Percentiles rank a stretch among this genome's conserved stretches.
phyloP scores from a whole-genome alignment of 2,888 invertebrate genomes.

The Sisyra terminalis region DNA sequence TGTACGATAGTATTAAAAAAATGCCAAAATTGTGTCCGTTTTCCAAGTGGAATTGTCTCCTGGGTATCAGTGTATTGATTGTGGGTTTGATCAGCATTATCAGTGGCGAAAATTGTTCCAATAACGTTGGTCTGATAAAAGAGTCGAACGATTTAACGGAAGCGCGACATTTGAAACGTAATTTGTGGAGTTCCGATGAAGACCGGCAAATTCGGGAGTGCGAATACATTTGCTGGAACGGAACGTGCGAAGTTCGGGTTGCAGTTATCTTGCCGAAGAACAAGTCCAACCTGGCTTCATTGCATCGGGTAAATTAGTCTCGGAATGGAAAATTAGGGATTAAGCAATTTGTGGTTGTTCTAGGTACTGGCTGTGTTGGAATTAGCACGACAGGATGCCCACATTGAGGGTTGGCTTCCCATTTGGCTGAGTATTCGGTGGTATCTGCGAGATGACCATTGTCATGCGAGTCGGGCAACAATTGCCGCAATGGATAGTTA shows the following conservation, averaged over 20 bases:
- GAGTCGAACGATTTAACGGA: too few relatives aligned
- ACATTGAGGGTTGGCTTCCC: constrained; percentile 35
- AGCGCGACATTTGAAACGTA: too few relatives aligned
- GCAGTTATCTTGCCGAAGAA: constrained; percentile 48
- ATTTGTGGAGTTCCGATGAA: constrained; percentile 14
- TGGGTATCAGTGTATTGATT: too few relatives aligned
- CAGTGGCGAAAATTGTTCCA: too few relatives aligned
- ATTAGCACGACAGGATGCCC: constrained; percentile 39
- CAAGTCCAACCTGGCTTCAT: constrained; percentile 16
- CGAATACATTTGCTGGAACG: constrained; percentile 32
- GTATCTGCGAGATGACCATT: constrained; percentile 50
- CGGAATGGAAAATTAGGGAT: too few relatives aligned
- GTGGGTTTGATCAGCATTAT: too few relatives aligned
- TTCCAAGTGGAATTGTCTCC: too few relatives aligned
- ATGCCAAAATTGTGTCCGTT: too few relatives aligned
- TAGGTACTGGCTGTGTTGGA: constrained; percentile 45
- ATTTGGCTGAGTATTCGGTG: constrained; percentile 40
- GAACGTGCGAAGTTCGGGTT: constrained; percentile 42
- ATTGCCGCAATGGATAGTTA: constrained; percentile 56
- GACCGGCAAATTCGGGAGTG: constrained; percentile 23
- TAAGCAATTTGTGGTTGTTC: constrained; percentile 11
- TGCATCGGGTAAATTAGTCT: not conserved
- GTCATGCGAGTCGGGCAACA: constrained; percentile 55
- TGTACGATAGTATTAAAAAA: too few relatives aligned
- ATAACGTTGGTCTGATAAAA: too few relatives aligned